Conservation (phyloP, 2,888 invertebrate genomes). For the Campopleginae sp. region DNA sequence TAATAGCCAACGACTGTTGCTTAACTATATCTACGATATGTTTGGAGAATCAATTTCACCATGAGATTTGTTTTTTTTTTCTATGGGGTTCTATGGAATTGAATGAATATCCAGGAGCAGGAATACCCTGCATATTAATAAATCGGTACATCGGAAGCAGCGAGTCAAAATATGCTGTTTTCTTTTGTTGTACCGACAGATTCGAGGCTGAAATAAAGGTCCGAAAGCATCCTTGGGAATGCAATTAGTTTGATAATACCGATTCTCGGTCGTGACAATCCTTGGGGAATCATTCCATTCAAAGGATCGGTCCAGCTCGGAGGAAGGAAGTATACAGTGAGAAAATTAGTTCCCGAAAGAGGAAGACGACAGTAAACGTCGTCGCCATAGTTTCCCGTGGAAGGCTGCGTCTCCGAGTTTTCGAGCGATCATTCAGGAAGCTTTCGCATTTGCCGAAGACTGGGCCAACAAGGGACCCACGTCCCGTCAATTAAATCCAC, state of each 20-base stretch:
- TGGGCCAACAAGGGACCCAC: slow-evolving; percentile 56
- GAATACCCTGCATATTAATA: background rate
- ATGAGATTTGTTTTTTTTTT: background rate
- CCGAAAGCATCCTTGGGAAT: slow-evolving; percentile 27
- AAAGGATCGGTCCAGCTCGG: slow-evolving; percentile 34
- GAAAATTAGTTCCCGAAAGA: slow-evolving; percentile 62
- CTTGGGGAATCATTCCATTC: slow-evolving; percentile 49
- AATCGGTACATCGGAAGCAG: background rate
- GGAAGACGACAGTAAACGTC: slow-evolving; percentile 46
- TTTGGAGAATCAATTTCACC: background rate
- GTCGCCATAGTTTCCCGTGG: slow-evolving; percentile 36
- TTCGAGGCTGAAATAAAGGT: background rate
- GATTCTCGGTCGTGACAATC: slow-evolving; percentile 6
- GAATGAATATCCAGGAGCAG: background rate
- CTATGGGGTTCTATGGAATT: background rate
- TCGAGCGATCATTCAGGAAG: slow-evolving; percentile 61
- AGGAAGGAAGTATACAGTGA: slow-evolving; percentile 55
- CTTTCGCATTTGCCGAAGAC: slow-evolving; percentile 60
- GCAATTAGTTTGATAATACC: slow-evolving; percentile 54
- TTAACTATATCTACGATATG: background rate
- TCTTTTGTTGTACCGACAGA: slow-evolving; percentile 18
- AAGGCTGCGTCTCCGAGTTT: slow-evolving; percentile 29
- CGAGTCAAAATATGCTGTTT: background rate
- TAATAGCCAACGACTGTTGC: background rate
- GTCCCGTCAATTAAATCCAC: slow-evolving; percentile 69